Conservation (phyloP, 1,140 invertebrate species). For the Nephotettix cincticeps region DNA sequence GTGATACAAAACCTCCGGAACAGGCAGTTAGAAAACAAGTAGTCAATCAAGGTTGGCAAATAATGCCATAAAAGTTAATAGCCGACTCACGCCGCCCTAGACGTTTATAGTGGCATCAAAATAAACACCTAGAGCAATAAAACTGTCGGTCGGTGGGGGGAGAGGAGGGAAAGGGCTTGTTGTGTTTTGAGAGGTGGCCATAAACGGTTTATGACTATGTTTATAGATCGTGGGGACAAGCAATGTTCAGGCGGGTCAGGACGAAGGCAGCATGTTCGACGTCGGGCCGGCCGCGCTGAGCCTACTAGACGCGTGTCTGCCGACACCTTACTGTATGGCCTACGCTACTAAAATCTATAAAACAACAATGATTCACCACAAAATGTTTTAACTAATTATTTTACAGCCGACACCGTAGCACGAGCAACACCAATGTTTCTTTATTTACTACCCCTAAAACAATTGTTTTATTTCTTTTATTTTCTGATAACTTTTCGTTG, state of each 20-base stretch:
- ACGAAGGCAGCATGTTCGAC: not conserved
- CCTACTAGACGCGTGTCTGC: no score
- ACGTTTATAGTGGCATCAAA: slow-evolving; percentile 16
- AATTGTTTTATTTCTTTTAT: no score
- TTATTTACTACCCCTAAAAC: no score
- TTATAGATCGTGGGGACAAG: not conserved
- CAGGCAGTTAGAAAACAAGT: not conserved
- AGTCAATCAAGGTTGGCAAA: slow-evolving; percentile 2
- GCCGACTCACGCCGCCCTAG: not conserved
- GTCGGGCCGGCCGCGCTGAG: no score
- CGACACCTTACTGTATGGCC: no score
- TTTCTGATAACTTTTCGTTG: no score
- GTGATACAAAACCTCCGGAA: no score
- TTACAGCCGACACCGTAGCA: no score
- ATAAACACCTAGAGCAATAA: slow-evolving; percentile 19
- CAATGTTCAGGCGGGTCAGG: not conserved
- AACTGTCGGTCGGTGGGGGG: not conserved
- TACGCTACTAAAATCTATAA: no score
- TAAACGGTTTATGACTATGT: slow-evolving; percentile 10
- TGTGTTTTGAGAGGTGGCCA: not conserved
- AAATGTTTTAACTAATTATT: no score
- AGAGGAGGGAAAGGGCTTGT: not conserved
- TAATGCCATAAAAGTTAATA: slow-evolving; percentile 10
- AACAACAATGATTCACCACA: no score
- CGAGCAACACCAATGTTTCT: no score